phyloP scores from a whole-genome alignment of 2,113 vertebrate genomes.

The Athene cunicularia region DNA sequence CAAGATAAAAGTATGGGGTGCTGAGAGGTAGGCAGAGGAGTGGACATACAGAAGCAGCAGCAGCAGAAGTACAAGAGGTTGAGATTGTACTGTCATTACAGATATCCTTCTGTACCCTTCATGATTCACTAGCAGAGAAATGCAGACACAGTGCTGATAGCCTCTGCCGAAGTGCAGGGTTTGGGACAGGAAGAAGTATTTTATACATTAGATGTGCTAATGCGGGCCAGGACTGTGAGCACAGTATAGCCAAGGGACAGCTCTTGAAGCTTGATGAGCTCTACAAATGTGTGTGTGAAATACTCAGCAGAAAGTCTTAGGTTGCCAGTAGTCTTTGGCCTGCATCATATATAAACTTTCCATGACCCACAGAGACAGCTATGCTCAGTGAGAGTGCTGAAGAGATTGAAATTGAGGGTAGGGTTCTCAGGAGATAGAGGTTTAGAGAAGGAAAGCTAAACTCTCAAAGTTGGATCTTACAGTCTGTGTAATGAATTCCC shows the following conservation, averaged over 20 bases:
- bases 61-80: neutral
- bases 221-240: neutral
- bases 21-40: neutral
- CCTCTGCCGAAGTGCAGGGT: neutral
- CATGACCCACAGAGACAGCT: conserved; percentile 32
- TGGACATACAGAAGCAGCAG: neutral
- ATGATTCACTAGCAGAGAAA: neutral
- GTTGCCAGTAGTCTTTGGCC: conserved; percentile 57
- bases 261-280: conserved; percentile 44
- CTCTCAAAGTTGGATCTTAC: neutral
- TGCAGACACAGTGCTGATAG: neutral
- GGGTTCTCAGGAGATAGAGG: conserved; percentile 37
- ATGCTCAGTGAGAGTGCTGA: neutral
- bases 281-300: conserved; percentile 41
- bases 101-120: neutral
- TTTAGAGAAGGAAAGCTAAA: neutral
- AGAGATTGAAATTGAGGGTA: conserved; percentile 18
- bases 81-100: neutral
- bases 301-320: conserved; percentile 18
- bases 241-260: conserved; percentile 13
- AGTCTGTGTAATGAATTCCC: neutral
- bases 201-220: conserved; percentile 5
- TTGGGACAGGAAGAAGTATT: neutral
- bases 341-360: conserved; percentile 49
- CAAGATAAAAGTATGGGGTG: neutral